Evolutionary conservation across 1,140 invertebrate species (phyloP).

Genomic region (Aphaenogaster ashmeadi): DNA sequence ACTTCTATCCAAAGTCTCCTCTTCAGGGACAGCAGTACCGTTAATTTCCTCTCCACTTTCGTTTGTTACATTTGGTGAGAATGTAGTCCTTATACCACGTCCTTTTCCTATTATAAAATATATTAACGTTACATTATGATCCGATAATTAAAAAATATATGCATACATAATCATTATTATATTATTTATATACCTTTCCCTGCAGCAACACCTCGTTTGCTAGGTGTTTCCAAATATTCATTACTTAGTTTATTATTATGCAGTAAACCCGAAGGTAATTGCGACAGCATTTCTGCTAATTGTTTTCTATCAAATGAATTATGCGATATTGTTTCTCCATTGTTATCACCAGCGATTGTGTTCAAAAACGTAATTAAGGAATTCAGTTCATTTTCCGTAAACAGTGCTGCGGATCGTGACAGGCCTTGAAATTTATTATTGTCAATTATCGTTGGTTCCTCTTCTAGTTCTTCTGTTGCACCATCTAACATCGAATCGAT

Average conservation of each 20-base stretch:
- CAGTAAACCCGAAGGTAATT: conserved; percentile 78
- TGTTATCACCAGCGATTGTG: conserved; percentile 70
- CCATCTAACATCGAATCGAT: conserved; percentile 91
- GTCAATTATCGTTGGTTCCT: conserved; percentile 88
- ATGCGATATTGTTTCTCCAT: conserved; percentile 51
- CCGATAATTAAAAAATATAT: background rate
- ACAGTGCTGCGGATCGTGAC: conserved; percentile 89
- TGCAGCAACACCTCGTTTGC: conserved; percentile 80
- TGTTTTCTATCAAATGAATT: conserved; percentile 79
- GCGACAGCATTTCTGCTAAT: conserved; percentile 81
- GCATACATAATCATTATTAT: background rate
- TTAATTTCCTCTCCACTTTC: conserved; percentile 84
- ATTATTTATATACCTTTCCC: conserved; percentile 81
- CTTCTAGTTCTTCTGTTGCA: conserved; percentile 87
- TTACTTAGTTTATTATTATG: conserved; percentile 77
- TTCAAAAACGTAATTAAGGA: conserved; percentile 89
- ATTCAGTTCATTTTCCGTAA: conserved; percentile 90
- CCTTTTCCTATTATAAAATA: conserved; percentile 70
- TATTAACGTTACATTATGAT: background rate
- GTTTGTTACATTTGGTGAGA: conserved; percentile 77
- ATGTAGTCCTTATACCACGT: conserved; percentile 74
- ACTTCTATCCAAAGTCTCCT: conserved; percentile 81
- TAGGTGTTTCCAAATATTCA: conserved; percentile 77
- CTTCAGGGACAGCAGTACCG: conserved; percentile 80
- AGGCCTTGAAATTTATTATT: conserved; percentile 89